These are phyloP conservation scores for Odontomachus brunneus DNA, from an alignment of 1,140 invertebrate genomes.

Conservation along the genomic window DNA sequence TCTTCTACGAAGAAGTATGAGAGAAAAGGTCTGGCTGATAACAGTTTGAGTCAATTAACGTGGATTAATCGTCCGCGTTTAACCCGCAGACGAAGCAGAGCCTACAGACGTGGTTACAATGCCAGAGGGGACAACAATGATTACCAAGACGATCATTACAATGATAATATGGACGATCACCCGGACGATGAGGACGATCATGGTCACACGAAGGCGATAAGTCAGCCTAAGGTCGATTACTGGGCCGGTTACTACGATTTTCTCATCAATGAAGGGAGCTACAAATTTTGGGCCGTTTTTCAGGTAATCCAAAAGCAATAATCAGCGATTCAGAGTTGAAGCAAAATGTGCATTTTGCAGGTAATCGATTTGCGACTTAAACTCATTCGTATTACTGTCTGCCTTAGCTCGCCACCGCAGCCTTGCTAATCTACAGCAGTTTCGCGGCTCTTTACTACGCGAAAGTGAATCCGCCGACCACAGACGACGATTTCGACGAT, in stretches of 20 bases:
- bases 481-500: constrained; percentile 90
- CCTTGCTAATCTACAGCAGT: constrained; percentile 92
- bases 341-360: too few relatives aligned
- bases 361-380: too few relatives aligned
- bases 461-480: constrained; percentile 91
- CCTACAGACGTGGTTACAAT: constrained; percentile 74
- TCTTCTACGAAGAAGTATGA: too few relatives aligned
- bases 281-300: constrained; percentile 94
- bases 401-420: constrained; percentile 90
- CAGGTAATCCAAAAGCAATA: constrained; percentile 87
- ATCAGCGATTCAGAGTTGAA: too few relatives aligned
- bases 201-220: constrained; percentile 79
- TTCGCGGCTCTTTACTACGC: constrained; percentile 94
- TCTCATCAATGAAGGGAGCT: constrained; percentile 93
- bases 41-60: not conserved
- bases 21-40: too few relatives aligned
- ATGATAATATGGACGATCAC: constrained; percentile 76
- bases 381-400: not conserved
- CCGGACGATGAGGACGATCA: constrained; percentile 75
- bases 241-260: constrained; percentile 93
- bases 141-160: constrained; percentile 70
- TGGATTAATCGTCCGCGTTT: not conserved
- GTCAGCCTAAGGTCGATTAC: constrained; percentile 86
- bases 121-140: constrained; percentile 62
- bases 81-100: constrained; percentile 73